phyloP scores from a whole-genome alignment of 1,140 invertebrate species.

The Yoshiicerus persimilis region DNA sequence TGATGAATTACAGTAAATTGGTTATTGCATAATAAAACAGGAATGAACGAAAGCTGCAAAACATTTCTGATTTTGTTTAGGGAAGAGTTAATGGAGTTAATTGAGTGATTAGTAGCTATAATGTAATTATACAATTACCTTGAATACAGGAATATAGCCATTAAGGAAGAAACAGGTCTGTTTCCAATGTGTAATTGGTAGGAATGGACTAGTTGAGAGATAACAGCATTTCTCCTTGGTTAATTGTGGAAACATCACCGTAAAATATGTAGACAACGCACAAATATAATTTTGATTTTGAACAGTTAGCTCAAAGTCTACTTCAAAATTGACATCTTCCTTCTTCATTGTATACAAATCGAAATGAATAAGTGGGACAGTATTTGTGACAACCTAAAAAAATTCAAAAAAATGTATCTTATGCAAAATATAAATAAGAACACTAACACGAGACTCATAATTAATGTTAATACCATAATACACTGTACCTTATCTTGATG shows the following conservation, averaged over 20 bases:
- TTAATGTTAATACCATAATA: background rate
- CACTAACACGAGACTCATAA: background rate
- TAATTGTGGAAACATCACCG: conserved; percentile 93
- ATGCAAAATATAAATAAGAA: background rate
- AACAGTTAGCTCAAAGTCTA: conserved; percentile 80
- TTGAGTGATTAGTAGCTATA: too few relatives aligned
- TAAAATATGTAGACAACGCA: conserved; percentile 96
- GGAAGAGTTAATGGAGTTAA: too few relatives aligned
- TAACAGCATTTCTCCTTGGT: conserved; percentile 84
- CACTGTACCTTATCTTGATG: conserved; percentile 83
- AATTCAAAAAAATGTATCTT: background rate
- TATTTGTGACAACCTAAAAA: conserved; percentile 76
- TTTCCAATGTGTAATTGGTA: conserved; percentile 98
- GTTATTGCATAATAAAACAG: too few relatives aligned
- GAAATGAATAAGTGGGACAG: conserved; percentile 86
- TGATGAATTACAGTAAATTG: too few relatives aligned
- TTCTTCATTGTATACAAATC: conserved; percentile 96
- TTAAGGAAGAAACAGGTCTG: conserved; percentile 99
- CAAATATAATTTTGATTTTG: conserved; percentile 96
- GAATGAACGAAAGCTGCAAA: too few relatives aligned
- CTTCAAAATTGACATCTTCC: conserved; percentile 82
- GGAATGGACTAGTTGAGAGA: conserved; percentile 96
- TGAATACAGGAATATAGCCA: conserved; percentile 91
- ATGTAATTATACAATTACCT: too few relatives aligned
- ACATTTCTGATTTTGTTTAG: too few relatives aligned